Base-by-base conservation (phyloP, 2,888 invertebrate genomes). In the Sabatieria punctata region DNA sequence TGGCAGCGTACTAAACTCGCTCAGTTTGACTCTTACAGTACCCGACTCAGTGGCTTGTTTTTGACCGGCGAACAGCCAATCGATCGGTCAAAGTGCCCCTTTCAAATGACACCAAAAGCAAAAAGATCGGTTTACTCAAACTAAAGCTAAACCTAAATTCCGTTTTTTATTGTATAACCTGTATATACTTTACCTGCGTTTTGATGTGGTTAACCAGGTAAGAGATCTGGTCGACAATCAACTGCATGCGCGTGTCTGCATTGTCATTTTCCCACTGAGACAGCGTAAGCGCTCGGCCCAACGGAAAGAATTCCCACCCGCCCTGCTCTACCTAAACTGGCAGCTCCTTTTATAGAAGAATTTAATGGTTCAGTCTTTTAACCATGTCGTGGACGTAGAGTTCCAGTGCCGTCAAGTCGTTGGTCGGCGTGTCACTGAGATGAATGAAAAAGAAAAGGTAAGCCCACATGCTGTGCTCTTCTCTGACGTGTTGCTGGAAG, bases 361-460 rank as follows among this genome's bases (percentile, higher is more conserved):
- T n/a, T 6, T 6, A 6, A 38, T 38, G 8, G n/a, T 38, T 38
- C 18, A n/a, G 38, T 38, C n/a, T 13, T n/a, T 38, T 8, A 50
- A 67, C 66, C 60, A 63, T 52, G 51, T 60, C 60, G 52, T 54
- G 57, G 26, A 67, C 65, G 49, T 57, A 65, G 56, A 67, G 61
- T 48, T 68, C 67, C 42, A 68, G 56, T 1, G 65, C 63, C 1
- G 64, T 68, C 53, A 65, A 66, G 51, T 68, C 67, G 46, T 67
- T 68, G 21, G 60, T 59, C 46, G 65, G 64, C 1, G 67, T 68
- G 23, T 66, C 66, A 50, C 67, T 61, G 13, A 68, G 58, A 50
- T 68, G 67, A 40, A 68, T 68, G 53, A 68, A 66, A 59, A 67
- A 68, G 58, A 68, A 68, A 19, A 68, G 63, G 53, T 68, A 68